Evolutionary conservation across 2,113 vertebrate species (phyloP), one percentile per base, ranked within the genome.

Genomic region (Noctilio leporinus): DNA sequence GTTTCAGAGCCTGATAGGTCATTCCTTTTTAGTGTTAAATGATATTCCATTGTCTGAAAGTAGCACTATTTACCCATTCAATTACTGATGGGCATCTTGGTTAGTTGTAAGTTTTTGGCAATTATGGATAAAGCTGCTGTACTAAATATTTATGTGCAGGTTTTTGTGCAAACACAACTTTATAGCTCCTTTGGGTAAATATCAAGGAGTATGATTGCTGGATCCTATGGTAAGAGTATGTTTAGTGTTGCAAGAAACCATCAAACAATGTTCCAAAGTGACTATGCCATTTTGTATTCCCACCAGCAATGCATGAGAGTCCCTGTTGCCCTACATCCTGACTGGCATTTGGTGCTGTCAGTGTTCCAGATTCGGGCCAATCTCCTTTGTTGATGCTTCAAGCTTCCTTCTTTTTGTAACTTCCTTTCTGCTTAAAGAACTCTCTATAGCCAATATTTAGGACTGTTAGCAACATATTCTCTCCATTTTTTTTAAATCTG

Each of bases 351-450:
- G 35, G 24, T 40, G 47, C 38, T 59, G 55, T 88, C 17, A 49
- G 24, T 38, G 55, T 88, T 38, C 24, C 86, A 88, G 43, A 76
- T 76, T 76, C 28, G 1, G 43, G 33, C 33, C 55, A 62, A 94
- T 86, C n/a, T 28, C 62, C 43, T 5, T 45, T 88, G 59, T 86
- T 62, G 49, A 87, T 83, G 45, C 35, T 55, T 67, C 73, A 95
- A 83, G 43, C 78, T 80, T 77, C 28, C 64, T 73, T 67, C 33
- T 95, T 86, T 82, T 92, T 47, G 69, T 82, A 67, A 76, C 57
- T 93, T 83, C 35, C n/a, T 78, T 95, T 94, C 55, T 90, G 11
- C 55, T 93, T 75, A 55, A 93, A 95, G 78, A 91, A 81, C 65
- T 69, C 69, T 14, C 43, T 59, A 51, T 73, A 75, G 51, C 47